Base-by-base conservation (phyloP, 2,888 invertebrate genomes). In the Acleris laterana region DNA sequence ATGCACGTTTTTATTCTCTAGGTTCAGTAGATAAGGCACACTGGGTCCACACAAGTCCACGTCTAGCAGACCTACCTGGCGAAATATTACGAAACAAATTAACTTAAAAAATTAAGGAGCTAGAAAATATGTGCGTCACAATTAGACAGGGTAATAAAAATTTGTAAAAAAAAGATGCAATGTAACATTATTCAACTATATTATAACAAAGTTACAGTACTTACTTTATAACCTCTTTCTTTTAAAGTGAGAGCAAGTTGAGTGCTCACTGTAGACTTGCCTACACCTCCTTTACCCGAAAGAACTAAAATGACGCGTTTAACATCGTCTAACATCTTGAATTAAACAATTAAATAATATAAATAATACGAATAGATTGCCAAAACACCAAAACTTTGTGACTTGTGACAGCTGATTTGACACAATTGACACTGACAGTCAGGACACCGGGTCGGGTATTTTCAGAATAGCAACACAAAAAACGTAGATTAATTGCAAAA, bases 211-310 rank as follows among this genome's bases (percentile, higher is more conserved):
- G 38, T 61, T 22, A 22, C 9, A 32, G 32, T 49, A 50, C 74
- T 79, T 81, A 98, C 98, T 94, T 97, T 97, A 84, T 94, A 95
- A 71, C 96, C 96, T 79, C 93, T 93, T 90, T 97, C 95, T 84
- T 95, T 95, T 13, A 99, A 91, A 20, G 97, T 96, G 74, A 98
- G 91, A 0, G 99, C 98, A 68, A 99, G 85, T 83, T 99, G 98
- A 2, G 98, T 97, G 83, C 98, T 97, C 13, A 99, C 96, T 67
- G 99, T 99, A 20, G 99, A 99, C 93, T 99, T 99, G 16, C 99
- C 99, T 28, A 99, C 99, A 49, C 99, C 99, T 25, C 99, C 99
- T 94, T 99, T 99, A 1, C 99, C 99, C 1, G 99, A 99, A 59
- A 99, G 93, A n/a, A 99, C 95, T 74, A 99, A 93, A 77, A 99